Percentiles rank a stretch among this genome's conserved stretches.
phyloP scores from a whole-genome alignment of 2,888 invertebrate genomes.

The Lasiommata megera region DNA sequence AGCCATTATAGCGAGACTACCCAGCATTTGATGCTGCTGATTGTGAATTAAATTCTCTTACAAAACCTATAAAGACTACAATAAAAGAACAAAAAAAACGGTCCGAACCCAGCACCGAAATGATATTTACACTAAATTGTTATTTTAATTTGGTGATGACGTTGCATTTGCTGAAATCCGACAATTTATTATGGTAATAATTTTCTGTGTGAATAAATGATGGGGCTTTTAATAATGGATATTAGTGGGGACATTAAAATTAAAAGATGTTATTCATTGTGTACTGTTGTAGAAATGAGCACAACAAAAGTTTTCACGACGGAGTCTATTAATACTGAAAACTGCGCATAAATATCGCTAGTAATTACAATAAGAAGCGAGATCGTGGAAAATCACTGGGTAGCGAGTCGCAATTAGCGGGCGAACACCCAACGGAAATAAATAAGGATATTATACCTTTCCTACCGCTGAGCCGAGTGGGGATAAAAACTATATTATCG shows the following conservation, averaged over 20 bases:
- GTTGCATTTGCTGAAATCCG: slow-evolving; percentile 41
- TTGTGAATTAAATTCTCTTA: slow-evolving; percentile 48
- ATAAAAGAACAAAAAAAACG: slow-evolving; percentile 41
- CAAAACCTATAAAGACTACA: slow-evolving; percentile 46
- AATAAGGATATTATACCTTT: slow-evolving; percentile 69
- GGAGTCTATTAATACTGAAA: slow-evolving; percentile 37
- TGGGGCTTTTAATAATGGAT: slow-evolving; percentile 25
- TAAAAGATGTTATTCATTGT: slow-evolving; percentile 27
- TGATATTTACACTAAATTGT: slow-evolving; percentile 46
- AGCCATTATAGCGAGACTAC: slow-evolving; percentile 50
- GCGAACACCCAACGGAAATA: slow-evolving; percentile 76
- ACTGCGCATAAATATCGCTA: slow-evolving; percentile 41
- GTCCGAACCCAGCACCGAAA: slow-evolving; percentile 46
- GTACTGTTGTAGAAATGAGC: slow-evolving; percentile 25
- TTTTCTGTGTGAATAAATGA: slow-evolving; percentile 33
- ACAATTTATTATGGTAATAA: slow-evolving; percentile 36
- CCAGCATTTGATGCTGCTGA: slow-evolving; percentile 37
- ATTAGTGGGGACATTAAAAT: slow-evolving; percentile 27
- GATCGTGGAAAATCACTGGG: slow-evolving; percentile 74
- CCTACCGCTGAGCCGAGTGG: slow-evolving; percentile 48
- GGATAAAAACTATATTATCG: slow-evolving; percentile 65
- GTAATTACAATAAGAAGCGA: slow-evolving; percentile 44
- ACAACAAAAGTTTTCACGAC: slow-evolving; percentile 33
- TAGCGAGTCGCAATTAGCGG: slow-evolving; percentile 72
- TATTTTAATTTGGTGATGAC: slow-evolving; percentile 46